phyloP scores from a whole-genome alignment of 1,140 invertebrate genomes.

The Anoplolepis gracilipes region DNA sequence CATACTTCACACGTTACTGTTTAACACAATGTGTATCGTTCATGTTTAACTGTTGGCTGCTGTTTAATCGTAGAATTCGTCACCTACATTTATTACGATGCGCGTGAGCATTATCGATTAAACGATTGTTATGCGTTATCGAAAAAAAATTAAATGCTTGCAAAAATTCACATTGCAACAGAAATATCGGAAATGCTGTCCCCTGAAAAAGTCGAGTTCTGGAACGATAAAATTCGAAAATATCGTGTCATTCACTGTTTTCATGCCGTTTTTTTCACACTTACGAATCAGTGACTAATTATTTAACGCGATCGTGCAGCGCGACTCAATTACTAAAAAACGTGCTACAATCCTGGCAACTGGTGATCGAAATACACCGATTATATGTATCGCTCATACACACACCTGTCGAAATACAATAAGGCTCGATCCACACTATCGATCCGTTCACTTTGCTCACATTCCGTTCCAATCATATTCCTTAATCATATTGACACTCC shows the following conservation, averaged over 20 bases:
- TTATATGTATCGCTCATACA: slow-evolving; percentile 51
- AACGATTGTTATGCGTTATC: slow-evolving; percentile 42
- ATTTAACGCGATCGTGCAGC: slow-evolving; percentile 62
- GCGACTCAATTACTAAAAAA: slow-evolving; percentile 66
- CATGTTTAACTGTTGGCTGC: slow-evolving; percentile 67
- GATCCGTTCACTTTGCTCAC: too few relatives aligned
- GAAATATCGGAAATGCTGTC: slow-evolving; percentile 39
- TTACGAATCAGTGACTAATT: slow-evolving; percentile 67
- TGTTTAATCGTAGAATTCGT: slow-evolving; percentile 60
- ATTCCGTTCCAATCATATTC: too few relatives aligned
- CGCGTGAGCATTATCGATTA: slow-evolving; percentile 41
- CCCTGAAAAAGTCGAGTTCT: slow-evolving; percentile 50
- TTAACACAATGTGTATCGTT: slow-evolving; percentile 30
- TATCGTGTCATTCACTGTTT: slow-evolving; percentile 38
- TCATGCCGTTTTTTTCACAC: slow-evolving; percentile 54
- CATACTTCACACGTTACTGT: slow-evolving; percentile 58
- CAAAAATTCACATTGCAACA: slow-evolving; percentile 35
- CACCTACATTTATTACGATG: slow-evolving; percentile 77
- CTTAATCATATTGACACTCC: too few relatives aligned
- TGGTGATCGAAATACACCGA: slow-evolving; percentile 57
- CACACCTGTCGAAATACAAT: slow-evolving; percentile 45
- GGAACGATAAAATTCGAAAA: slow-evolving; percentile 58
- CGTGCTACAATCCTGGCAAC: slow-evolving; percentile 23
- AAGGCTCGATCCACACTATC: too few relatives aligned
- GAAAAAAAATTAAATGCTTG: slow-evolving; percentile 17